These are phyloP conservation scores for Enteromius fasciolatus DNA, from an alignment of 2,797 vertebrate genomes.

Conservation along the genomic window DNA sequence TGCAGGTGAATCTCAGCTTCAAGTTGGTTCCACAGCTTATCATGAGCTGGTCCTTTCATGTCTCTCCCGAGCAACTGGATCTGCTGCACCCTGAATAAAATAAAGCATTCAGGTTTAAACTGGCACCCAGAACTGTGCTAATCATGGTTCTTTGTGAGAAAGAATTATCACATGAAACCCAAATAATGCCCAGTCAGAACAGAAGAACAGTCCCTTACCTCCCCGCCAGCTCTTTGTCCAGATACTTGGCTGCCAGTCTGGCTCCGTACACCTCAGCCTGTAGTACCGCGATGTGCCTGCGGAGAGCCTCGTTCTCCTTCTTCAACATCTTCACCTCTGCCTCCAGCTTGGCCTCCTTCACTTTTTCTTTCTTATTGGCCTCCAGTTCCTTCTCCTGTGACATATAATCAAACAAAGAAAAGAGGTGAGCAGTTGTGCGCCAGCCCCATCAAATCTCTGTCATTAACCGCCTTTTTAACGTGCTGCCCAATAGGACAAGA, in stretches of 20 bases:
- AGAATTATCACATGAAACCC: not conserved
- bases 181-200: not conserved
- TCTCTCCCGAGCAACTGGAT: constrained; percentile 95
- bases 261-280: constrained; percentile 98
- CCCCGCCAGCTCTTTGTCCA: constrained; percentile 97
- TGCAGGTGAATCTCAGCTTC: constrained; percentile 99
- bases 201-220: constrained; percentile 75
- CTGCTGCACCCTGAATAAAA: constrained; percentile 89
- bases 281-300: constrained; percentile 94
- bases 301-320: constrained; percentile 96
- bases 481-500: not conserved
- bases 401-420: not conserved
- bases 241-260: constrained; percentile 93
- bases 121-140: not conserved
- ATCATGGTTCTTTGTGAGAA: not conserved
- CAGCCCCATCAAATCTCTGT: not conserved
- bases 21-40: constrained; percentile 98
- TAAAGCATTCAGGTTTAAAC: not conserved
- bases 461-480: not conserved
- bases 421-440: not conserved
- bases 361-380: constrained; percentile 91
- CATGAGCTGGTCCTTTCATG: constrained; percentile 98
- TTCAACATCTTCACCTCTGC: constrained; percentile 88
- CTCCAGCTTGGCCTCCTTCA: constrained; percentile 89
- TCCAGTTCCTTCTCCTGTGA: constrained; percentile 90